Evolutionary conservation across 2,797 vertebrate genomes (phyloP), one percentile per base, ranked within the genome.

Genomic region (Chaunax sp.): DNA sequence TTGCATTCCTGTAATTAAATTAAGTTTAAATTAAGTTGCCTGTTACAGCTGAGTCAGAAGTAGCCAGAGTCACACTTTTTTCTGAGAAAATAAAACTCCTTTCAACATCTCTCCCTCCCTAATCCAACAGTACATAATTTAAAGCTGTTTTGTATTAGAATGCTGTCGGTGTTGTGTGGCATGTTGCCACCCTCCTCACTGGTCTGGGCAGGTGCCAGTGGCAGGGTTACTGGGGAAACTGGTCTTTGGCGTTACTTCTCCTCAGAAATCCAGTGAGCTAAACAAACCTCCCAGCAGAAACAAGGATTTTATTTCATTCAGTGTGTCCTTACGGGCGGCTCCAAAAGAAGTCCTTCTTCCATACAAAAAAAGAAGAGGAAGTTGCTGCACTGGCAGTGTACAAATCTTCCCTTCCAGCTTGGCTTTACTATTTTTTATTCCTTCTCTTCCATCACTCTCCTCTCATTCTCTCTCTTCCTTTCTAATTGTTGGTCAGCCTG

Each of bases 211-310:
- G 68, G 74, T 75, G 86, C 66, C 75, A 77, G 77, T 59, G 22
- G 28, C 18, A 65, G 56, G 40, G 92, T 94, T 93, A 82, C 92
- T 86, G 75, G 71, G 91, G 92, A 76, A 92, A 93, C 92, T 78
- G 76, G 87, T 81, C 38, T n/a, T 57, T 35, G 64, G 63, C 22
- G 64, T 78, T 89, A 79, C 86, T 60, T 86, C 78, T 79, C 78
- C 83, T 78, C 81, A 87, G 88, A 85, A 87, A 91, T 91, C 78
- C 58, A 65, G 78, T 3, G 80, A 67, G 59, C 69, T 40, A 45
- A 89, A 89, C 77, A 82, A 89, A 91, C 84, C 74, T 81, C 80
- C 67, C 74, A 65, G 80, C 74, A 77, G 77, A 86, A 75, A 82
- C 70, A 71, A 68, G 75, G 70, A 78, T 81, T 86, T 85, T 9